Evolutionary conservation across 2,113 vertebrate species (phyloP).

Genomic region (Elachura formosa): DNA sequence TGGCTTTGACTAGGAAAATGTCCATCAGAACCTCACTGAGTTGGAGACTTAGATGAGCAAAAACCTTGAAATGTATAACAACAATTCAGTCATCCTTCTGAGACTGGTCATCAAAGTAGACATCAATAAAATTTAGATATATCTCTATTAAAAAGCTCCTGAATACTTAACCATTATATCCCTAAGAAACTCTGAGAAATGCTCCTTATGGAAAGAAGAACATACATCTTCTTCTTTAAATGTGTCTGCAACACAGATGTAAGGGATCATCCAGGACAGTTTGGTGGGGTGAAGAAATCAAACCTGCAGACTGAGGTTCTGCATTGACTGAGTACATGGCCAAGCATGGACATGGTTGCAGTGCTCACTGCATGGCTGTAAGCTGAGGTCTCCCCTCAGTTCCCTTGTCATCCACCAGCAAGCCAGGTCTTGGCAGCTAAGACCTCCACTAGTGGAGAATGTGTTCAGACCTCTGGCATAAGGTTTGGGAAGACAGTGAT

Average conservation of each 20-base stretch:
- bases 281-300: background rate
- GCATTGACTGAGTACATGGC: background rate
- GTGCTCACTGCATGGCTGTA: background rate
- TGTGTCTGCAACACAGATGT: background rate
- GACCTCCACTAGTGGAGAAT: background rate
- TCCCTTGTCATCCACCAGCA: fast-evolving
- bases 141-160: background rate
- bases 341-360: background rate
- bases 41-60: background rate
- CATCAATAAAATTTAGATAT: background rate
- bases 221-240: background rate
- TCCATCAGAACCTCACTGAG: background rate
- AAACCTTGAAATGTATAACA: background rate
- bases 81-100: background rate
- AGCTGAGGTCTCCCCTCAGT: background rate
- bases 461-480: background rate
- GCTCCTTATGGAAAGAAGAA: background rate
- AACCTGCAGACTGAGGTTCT: background rate
- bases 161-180: background rate
- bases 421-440: background rate
- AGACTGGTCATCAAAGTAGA: background rate
- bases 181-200: background rate
- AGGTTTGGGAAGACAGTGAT: background rate
- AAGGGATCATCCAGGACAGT: background rate
- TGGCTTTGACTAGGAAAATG: background rate